A percentile compares a stretch with the other conserved stretches of the same genome.
Conservation (phyloP, 2,888 invertebrate species). For the Cosmorhoe ocellata region DNA sequence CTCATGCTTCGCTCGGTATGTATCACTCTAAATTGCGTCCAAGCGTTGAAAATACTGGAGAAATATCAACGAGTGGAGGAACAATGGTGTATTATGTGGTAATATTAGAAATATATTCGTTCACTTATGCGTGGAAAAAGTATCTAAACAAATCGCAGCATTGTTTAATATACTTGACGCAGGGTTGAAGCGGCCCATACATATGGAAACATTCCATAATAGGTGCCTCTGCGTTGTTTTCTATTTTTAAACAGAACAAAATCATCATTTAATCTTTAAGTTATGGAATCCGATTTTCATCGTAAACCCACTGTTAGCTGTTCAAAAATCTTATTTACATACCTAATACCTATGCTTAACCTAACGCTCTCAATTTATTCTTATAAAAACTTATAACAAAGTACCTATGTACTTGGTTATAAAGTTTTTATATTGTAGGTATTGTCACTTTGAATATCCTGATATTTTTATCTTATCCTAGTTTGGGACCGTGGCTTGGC, state of each 20-base stretch:
- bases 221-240: slow-evolving; percentile 36
- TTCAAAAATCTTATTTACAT: slow-evolving; percentile 12
- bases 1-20: slow-evolving; percentile 69
- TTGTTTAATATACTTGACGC: slow-evolving; percentile 64
- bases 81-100: slow-evolving; percentile 82
- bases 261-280: slow-evolving; percentile 29
- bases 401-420: slow-evolving; percentile 51
- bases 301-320: slow-evolving; percentile 8
- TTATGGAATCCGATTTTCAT: slow-evolving; percentile 29
- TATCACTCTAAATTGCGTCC: slow-evolving; percentile 70
- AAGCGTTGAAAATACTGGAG: slow-evolving; percentile 72
- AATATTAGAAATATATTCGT: slow-evolving; percentile 81
- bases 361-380: slow-evolving; percentile 11
- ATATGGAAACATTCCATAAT: slow-evolving; percentile 44
- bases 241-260: slow-evolving; percentile 39
- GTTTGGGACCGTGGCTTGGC: slow-evolving; percentile 64
- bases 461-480: slow-evolving; percentile 78
- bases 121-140: slow-evolving; percentile 77
- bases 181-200: slow-evolving; percentile 57
- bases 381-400: slow-evolving; percentile 36
- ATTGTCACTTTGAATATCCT: slow-evolving; percentile 58
- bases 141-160: slow-evolving; percentile 79
- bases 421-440: too few relatives aligned
- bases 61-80: slow-evolving; percentile 76
- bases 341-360: neutral